Percentiles rank a stretch among this genome's conserved stretches.
Conservation (phyloP, 1,140 invertebrate species). For the Drosophila nigrodunni region DNA sequence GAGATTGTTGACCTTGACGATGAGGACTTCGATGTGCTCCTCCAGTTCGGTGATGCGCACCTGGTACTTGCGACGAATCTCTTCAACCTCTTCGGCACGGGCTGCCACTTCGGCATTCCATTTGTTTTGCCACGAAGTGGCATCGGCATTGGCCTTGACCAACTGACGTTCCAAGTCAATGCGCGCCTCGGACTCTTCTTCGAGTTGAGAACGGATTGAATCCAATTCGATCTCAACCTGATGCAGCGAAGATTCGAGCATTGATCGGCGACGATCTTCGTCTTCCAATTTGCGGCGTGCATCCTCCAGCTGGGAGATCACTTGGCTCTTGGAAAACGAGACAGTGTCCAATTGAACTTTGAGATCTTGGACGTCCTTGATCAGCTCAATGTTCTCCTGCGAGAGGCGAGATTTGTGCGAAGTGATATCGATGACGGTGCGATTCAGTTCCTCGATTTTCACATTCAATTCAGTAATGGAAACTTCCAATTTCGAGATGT, state of each 20-base stretch:
- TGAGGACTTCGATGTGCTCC: conserved; percentile 96
- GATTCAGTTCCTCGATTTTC: conserved; percentile 97
- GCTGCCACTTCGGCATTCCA: conserved; percentile 96
- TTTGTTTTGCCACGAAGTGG: conserved; percentile 94
- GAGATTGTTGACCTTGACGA: conserved; percentile 96
- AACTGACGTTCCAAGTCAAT: conserved; percentile 97
- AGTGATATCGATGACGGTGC: conserved; percentile 97
- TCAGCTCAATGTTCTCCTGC: conserved; percentile 96
- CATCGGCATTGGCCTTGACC: conserved; percentile 95
- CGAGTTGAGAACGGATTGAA: conserved; percentile 95
- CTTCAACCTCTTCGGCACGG: conserved; percentile 96
- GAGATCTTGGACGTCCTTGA: conserved; percentile 96
- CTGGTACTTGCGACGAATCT: conserved; percentile 95
- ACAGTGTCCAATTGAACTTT: conserved; percentile 97
- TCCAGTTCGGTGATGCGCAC: conserved; percentile 97
- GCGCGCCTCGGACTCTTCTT: conserved; percentile 97
- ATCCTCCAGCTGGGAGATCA: conserved; percentile 95
- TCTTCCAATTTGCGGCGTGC: conserved; percentile 96
- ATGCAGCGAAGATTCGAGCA: conserved; percentile 94
- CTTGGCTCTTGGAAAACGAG: conserved; percentile 94
- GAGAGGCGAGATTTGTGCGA: conserved; percentile 94
- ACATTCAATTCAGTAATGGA: conserved; percentile 95
- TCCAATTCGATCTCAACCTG: conserved; percentile 97
- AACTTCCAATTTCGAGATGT: conserved; percentile 95
- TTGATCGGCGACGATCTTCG: conserved; percentile 95